A percentile compares a stretch with the other conserved stretches of the same genome.
phyloP scores from a whole-genome alignment of 2,113 vertebrate species.

The Mystacornis crossleyi region DNA sequence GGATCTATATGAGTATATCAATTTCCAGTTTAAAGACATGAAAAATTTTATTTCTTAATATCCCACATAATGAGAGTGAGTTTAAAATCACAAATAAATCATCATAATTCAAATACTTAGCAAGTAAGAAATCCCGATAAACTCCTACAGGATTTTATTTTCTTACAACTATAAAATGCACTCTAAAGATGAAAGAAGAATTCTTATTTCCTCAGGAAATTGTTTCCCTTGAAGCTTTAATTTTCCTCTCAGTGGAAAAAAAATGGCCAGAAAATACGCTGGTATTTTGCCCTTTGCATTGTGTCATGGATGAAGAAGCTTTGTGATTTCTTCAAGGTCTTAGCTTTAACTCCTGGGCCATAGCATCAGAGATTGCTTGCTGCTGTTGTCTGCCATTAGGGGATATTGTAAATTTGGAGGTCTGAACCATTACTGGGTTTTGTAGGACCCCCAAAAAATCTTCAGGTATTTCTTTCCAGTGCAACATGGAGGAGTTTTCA shows the following conservation, averaged over 20 bases:
- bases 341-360: background rate
- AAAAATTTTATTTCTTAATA: background rate
- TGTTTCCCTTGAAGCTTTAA: background rate
- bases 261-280: background rate
- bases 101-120: background rate
- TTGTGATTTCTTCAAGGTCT: background rate
- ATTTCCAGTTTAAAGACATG: background rate
- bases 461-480: background rate
- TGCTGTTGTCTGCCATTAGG: background rate
- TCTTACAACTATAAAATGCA: background rate
- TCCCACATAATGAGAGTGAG: background rate
- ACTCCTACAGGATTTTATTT: background rate
- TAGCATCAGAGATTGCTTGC: background rate
- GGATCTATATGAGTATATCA: background rate
- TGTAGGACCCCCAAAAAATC: background rate
- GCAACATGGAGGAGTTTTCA: background rate
- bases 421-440: background rate
- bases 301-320: background rate
- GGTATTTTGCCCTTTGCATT: background rate
- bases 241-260: background rate
- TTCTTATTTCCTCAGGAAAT: background rate
- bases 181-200: background rate
- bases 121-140: background rate
- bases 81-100: background rate
- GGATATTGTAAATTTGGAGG: background rate